Evolutionary conservation across 2,797 vertebrate species (phyloP), one percentile per base, ranked within the genome.

Genomic region (Sitta carolinensis): DNA sequence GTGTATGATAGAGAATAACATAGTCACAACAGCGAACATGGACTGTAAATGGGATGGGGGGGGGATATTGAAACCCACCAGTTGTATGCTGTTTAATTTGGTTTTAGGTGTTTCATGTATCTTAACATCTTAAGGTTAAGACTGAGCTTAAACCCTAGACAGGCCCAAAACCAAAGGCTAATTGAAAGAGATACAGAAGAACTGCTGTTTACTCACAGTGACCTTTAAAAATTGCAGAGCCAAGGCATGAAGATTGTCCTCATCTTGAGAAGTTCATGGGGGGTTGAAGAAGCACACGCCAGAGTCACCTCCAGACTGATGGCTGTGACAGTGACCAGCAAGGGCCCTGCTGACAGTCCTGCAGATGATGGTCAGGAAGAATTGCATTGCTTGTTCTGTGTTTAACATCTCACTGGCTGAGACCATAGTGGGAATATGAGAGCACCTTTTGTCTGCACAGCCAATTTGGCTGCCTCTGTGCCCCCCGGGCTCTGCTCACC

Each of bases 401-500:
- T 85, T 82, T 55, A 77, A 79, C 50, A 0, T 77, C 90, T 87
- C 18, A 0, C 30, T 67, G 0, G 2, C 48, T n/a, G 55, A 90
- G 63, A 79, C 82, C 79, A 62, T 0, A 4, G 16, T 16, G 42
- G 29, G 75, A 73, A 34, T 48, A 80, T 16, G 69, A 84, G 87
- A 73, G 22, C 66, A 48, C 40, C 66, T 93, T 85, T 48, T 4
- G 57, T 88, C 85, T 90, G 87, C 62, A 32, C 54, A 94, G 87
- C 69, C 83, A 32, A 73, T 55, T 84, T 96, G 94, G 91, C 94
- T 90, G 93, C 88, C 87, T 90, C 36, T 36, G 47, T 50, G 94
- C n/a, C 66, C 89, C 38, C 63, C 2, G 0, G 96, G 96, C 96
- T 86, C 88, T 94, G 83, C 94, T 94, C 80, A 58, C 47, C 1